Evolutionary conservation across 2,797 vertebrate genomes (phyloP), one percentile per base, ranked within the genome.

Genomic region (Coilia nasus): DNA sequence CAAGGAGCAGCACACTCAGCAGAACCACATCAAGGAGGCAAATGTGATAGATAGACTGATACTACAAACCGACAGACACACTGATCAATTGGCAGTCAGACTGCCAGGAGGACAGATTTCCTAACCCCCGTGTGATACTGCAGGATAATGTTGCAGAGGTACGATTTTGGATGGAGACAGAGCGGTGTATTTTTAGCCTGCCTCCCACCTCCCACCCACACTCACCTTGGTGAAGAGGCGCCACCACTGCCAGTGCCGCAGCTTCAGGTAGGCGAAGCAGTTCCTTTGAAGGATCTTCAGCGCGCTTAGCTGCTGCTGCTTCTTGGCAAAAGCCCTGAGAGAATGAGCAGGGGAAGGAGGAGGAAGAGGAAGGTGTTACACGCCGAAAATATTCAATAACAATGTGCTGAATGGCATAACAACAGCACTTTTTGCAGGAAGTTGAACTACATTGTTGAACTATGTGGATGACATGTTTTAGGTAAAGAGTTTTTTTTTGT

Each of bases 171-270:
- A 57, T 41, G 21, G 28, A 84, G 71, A 60, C 56, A 9, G 25
- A 25, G 23, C 21, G 5, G 15, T 54, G 23, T 57, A 7, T 78
- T 78, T 44, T 44, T 78, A 78, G 31, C 17, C 35, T 44, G 15
- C 17, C 35, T 12, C 35, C 4, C 6, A 15, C 71, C 9, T 35
- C 35, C 35, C 57, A n/a, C 17, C 19, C 56, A 80, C 25, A 81
- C 89, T 89, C 85, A 98, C 98, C 97, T 99, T 99, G 0, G 98
- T 99, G 95, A 99, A 99, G 84, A 99, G 97, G 44, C 98, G 96
- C 98, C 98, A 99, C 98, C 98, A 99, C 93, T 99, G 98, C 98
- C 98, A 99, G 92, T 99, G 98, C 56, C 98, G 96, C 54, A 99
- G 94, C 88, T 99, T 99, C 88, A 99, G 90, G 90, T 99, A 99